Base-by-base conservation (phyloP, 2,888 invertebrate genomes). In the Brachypalpus laphriformis region DNA sequence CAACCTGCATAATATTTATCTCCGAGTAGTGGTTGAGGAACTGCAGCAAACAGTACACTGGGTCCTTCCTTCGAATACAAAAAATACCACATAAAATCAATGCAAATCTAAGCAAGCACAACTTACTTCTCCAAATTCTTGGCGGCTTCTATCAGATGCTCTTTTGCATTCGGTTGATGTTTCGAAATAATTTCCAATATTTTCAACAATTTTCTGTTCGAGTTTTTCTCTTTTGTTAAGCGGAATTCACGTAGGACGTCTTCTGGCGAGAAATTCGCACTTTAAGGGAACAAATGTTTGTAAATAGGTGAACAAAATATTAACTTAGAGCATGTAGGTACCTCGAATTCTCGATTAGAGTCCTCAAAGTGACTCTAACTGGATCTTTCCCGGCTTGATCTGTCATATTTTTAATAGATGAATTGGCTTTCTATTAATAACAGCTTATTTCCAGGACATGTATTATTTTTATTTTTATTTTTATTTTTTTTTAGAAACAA, bases 161-260 rank as follows among this genome's bases (percentile, higher is more conserved):
- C 88, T 0, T 61, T 61, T 6, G 88, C 88, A 40, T 89, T 88
- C n/a, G 90, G 87, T 16, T 91, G 89, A 87, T 90, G 87, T 71
- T 88, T 89, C 40, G 91, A 89, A 47, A 92, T 89, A 9, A 89
- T 87, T 82, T 89, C 89, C 3, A 92, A 87, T 6, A 91, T 87
- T 20, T 88, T 87, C 2, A 92, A 42, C 2, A 91, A 89, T 77
- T 91, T 89, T 5, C 81, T 75, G 45, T 89, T 88, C 14, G 90
- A 88, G 2, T 89, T 89, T 47, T 89, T 90, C 11, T 90, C 90
- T 59, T 87, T 89, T 2, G 91, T 90, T 45, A 88, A 87, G 0
- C 89, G 90, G 87, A 91, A 92, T 40, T 90, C 90, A 0, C 89
- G 87, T 4, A 91, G 49, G 14, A 91, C 90, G 66, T 88, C 88